Evolutionary conservation across 2,888 invertebrate species (phyloP).

Genomic region (Synanthedon myopaeformis): DNA sequence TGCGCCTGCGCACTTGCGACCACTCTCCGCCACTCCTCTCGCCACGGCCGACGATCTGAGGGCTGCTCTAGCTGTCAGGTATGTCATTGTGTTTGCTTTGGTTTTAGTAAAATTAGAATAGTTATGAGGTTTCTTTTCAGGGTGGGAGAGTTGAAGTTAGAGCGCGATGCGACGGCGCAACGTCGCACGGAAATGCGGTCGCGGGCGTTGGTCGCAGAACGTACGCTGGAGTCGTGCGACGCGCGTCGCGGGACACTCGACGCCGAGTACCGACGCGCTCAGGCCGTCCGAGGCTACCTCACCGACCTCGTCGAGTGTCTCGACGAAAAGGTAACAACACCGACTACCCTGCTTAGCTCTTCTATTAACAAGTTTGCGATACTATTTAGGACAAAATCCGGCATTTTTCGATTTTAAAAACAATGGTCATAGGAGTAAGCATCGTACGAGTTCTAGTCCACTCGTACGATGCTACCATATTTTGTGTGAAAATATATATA

Average conservation of each 20-base stretch:
- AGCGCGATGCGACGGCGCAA: slow-evolving; percentile 42
- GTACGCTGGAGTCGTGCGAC: slow-evolving; percentile 55
- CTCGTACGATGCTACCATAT: too few species aligned
- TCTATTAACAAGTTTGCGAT: too few species aligned
- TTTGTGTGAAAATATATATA: too few species aligned
- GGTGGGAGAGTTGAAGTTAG: slow-evolving; percentile 29
- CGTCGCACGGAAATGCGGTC: slow-evolving; percentile 47
- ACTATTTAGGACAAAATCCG: too few species aligned
- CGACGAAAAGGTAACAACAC: slow-evolving; percentile 86
- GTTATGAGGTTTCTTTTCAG: slow-evolving; percentile 14
- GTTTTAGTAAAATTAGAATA: too few species aligned
- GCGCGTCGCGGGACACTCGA: slow-evolving; percentile 73
- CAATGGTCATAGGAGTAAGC: too few species aligned
- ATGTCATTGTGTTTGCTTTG: too few species aligned
- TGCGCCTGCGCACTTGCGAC: slow-evolving; percentile 39
- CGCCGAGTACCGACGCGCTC: slow-evolving; percentile 91
- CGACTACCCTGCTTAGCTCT: too few species aligned
- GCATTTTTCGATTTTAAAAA: too few species aligned
- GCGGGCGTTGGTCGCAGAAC: slow-evolving; percentile 24
- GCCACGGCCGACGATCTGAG: slow-evolving; percentile 30
- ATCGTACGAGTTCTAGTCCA: too few species aligned
- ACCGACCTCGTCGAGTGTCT: slow-evolving; percentile 97
- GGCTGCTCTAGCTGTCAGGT: slow-evolving; percentile 13
- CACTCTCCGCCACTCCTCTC: slow-evolving; percentile 27
- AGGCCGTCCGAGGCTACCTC: slow-evolving; percentile 94